phyloP scores from a whole-genome alignment of 2,113 vertebrate species.

The Nannospalax galili region DNA sequence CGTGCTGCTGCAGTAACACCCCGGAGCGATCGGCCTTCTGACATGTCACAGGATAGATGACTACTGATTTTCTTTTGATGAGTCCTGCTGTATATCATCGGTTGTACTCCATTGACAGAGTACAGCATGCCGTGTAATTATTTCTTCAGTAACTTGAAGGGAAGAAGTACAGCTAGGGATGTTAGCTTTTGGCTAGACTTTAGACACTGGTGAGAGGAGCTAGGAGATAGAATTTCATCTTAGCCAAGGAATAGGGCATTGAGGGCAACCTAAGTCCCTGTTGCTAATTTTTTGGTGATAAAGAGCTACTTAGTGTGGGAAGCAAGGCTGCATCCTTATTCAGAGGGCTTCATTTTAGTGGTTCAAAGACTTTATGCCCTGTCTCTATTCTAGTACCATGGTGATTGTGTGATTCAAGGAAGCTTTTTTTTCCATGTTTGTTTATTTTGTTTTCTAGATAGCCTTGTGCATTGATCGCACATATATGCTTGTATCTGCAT shows the following conservation, averaged over 20 bases:
- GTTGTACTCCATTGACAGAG: background rate
- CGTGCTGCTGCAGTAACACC: background rate
- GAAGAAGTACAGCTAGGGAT: background rate
- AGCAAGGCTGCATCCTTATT: background rate
- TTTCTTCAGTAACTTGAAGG: background rate
- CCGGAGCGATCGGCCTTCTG: background rate
- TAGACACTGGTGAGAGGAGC: background rate
- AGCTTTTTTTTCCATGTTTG: background rate
- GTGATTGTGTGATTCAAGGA: background rate
- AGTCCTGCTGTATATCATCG: background rate
- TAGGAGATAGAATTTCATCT: background rate
- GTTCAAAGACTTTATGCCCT: background rate
- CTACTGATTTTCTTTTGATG: background rate
- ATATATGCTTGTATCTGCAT: background rate
- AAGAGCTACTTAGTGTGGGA: background rate
- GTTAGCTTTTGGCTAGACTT: background rate
- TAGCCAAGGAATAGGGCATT: background rate
- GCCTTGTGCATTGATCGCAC: background rate
- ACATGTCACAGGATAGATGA: background rate
- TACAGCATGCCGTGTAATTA: background rate
- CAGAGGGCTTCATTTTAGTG: background rate
- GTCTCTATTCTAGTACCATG: background rate
- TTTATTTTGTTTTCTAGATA: constrained; percentile 37
- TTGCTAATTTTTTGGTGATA: background rate
- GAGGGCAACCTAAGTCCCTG: background rate